phyloP scores from a whole-genome alignment of 1,140 invertebrate species.

The Drosophila sp. region DNA sequence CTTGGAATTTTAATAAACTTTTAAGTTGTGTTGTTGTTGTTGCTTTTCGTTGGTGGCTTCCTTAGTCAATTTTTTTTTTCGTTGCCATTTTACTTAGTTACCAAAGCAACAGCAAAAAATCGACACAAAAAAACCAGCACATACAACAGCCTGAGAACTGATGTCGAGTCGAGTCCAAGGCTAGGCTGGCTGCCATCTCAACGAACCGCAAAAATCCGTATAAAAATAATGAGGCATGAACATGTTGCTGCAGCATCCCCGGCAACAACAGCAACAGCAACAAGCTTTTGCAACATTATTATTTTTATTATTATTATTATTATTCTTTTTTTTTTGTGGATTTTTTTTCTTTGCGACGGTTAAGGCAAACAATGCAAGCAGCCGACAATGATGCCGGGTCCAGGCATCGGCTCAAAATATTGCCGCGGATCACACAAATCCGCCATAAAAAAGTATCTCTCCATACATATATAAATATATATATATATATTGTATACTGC shows the following conservation, averaged over 20 bases:
- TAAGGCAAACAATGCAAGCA: constrained; percentile 68
- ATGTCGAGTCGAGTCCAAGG: constrained; percentile 53
- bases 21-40: constrained; percentile 38
- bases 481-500: constrained; percentile 18
- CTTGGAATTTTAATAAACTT: constrained; percentile 78
- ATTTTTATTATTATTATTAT: constrained; percentile 72
- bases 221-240: constrained; percentile 82
- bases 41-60: neutral
- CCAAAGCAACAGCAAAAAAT: constrained; percentile 16
- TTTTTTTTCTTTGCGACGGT: constrained; percentile 20
- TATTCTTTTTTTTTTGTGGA: constrained; percentile 43
- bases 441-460: constrained; percentile 68
- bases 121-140: constrained; percentile 6
- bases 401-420: constrained; percentile 62
- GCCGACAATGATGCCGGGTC: constrained; percentile 47
- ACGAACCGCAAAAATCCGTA: constrained; percentile 77
- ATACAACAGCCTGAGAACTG: constrained; percentile 56
- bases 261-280: constrained; percentile 34
- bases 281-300: constrained; percentile 58
- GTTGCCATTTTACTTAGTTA: constrained; percentile 16
- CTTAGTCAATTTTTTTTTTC: constrained; percentile 19
- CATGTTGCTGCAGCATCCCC: constrained; percentile 69
- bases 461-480: constrained; percentile 22
- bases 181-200: constrained; percentile 35
- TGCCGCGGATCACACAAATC: constrained; percentile 82